These are phyloP conservation scores for Lepisosteus osseus DNA, from an alignment of 2,113 vertebrate genomes.

Conservation along the genomic window DNA sequence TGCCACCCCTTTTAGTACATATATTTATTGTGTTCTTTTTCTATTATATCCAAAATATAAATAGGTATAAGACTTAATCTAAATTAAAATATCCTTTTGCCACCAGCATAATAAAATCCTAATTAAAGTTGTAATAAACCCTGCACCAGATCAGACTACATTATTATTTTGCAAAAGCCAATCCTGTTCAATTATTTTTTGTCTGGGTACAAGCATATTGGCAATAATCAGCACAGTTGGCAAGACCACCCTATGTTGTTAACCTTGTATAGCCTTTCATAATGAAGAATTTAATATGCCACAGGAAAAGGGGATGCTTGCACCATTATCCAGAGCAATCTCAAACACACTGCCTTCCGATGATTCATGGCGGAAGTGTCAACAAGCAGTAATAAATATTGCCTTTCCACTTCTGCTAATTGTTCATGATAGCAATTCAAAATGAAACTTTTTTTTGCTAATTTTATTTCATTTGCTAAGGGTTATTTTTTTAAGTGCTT, in stretches of 20 bases:
- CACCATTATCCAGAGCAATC: conserved; percentile 25
- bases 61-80: no score
- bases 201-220: conserved; percentile 21
- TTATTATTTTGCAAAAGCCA: conserved; percentile 1
- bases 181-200: conserved; percentile 42
- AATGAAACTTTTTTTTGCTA: conserved; percentile 6
- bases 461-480: conserved; percentile 12
- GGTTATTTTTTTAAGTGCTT: conserved; percentile 30
- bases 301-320: conserved; percentile 19
- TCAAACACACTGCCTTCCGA: conserved; percentile 29
- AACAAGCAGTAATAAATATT: conserved; percentile 43
- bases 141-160: neutral
- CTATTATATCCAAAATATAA: no score
- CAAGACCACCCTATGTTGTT: conserved; percentile 30
- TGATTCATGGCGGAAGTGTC: conserved; percentile 32
- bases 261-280: conserved; percentile 33
- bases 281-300: conserved; percentile 38
- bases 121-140: no score
- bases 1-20: no score
- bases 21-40: no score
- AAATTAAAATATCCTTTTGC: no score
- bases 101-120: no score
- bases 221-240: conserved; percentile 44
- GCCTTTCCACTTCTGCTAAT: conserved; percentile 28
- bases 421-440: conserved; percentile 27